Percentiles rank a stretch among this genome's conserved stretches.
These are phyloP conservation scores for Pseudomyrmex dendroicus DNA, from an alignment of 1,140 invertebrate species.

Conservation along the genomic window DNA sequence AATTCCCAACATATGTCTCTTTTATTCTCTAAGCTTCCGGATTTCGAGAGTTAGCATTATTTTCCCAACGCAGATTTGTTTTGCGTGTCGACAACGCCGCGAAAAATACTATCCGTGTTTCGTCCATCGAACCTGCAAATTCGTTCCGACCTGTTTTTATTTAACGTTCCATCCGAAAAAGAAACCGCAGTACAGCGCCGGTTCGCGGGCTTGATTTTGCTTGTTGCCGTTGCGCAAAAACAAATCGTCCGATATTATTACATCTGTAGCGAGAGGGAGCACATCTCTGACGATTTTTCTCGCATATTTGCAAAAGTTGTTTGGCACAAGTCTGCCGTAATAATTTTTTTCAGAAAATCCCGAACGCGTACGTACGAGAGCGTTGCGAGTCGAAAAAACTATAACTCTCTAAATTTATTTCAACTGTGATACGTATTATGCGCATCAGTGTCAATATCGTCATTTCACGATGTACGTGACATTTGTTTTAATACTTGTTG, in stretches of 20 bases:
- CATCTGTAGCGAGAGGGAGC: constrained; percentile 1
- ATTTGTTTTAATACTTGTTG: neutral
- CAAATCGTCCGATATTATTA: constrained; percentile 44
- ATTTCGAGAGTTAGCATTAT: neutral
- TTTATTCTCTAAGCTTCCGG: no score
- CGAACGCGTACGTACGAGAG: no score
- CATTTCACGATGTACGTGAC: no score
- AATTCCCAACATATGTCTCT: no score
- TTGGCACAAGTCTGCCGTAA: neutral
- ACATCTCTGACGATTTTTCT: constrained; percentile 13
- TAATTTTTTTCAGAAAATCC: constrained; percentile 14
- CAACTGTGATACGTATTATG: no score
- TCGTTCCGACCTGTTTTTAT: constrained; percentile 29
- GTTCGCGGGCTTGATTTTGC: constrained; percentile 28
- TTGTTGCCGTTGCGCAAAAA: constrained; percentile 29
- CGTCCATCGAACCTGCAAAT: constrained; percentile 38
- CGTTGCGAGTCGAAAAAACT: no score
- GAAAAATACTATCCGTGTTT: constrained; percentile 26
- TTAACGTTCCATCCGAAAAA: constrained; percentile 36
- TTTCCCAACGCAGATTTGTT: neutral
- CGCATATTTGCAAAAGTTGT: constrained; percentile 13
- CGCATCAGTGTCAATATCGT: no score
- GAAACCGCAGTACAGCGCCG: neutral
- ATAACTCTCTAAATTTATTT: no score
- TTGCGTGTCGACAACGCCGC: neutral